Conservation (phyloP, 1,140 invertebrate species). For the Grapholita molesta region DNA sequence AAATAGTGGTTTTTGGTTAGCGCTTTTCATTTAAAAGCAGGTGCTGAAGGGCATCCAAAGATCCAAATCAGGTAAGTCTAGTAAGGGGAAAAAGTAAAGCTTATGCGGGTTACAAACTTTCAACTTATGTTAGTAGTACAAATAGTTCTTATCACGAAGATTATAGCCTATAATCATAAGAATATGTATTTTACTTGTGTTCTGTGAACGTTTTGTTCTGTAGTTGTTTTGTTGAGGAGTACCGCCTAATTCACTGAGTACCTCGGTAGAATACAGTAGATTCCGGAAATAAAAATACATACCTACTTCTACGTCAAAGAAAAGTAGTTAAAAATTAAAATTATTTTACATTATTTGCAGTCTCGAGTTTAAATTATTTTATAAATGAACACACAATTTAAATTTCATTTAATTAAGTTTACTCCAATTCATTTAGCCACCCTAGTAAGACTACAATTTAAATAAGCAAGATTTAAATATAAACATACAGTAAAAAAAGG, state of each 20-base stretch:
- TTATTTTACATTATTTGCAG: too few species aligned
- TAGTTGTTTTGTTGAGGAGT: slow-evolving; percentile 24
- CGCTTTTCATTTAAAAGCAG: slow-evolving; percentile 58
- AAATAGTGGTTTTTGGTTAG: slow-evolving; percentile 78
- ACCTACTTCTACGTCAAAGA: too few species aligned
- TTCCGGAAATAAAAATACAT: too few species aligned
- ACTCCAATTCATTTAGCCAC: too few species aligned
- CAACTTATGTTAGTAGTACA: slow-evolving; percentile 60
- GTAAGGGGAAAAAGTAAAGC: slow-evolving; percentile 71
- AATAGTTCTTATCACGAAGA: slow-evolving; percentile 59
- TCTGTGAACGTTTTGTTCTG: too few species aligned
- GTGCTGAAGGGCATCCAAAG: slow-evolving; percentile 55
- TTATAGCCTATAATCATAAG: slow-evolving; percentile 73
- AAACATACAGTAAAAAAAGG: neutral
- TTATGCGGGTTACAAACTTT: slow-evolving; percentile 62
- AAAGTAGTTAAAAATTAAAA: too few species aligned
- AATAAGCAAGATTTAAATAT: neutral
- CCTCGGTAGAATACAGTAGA: slow-evolving; percentile 5
- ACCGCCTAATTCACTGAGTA: slow-evolving; percentile 65
- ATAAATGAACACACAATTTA: too few species aligned
- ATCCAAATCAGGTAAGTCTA: slow-evolving; percentile 47
- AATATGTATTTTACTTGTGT: slow-evolving; percentile 56
- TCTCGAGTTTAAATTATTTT: too few species aligned
- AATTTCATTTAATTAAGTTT: too few species aligned
- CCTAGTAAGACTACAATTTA: too few species aligned